phyloP scores from a whole-genome alignment of 1,140 invertebrate genomes.

The Drosophila lowei region DNA sequence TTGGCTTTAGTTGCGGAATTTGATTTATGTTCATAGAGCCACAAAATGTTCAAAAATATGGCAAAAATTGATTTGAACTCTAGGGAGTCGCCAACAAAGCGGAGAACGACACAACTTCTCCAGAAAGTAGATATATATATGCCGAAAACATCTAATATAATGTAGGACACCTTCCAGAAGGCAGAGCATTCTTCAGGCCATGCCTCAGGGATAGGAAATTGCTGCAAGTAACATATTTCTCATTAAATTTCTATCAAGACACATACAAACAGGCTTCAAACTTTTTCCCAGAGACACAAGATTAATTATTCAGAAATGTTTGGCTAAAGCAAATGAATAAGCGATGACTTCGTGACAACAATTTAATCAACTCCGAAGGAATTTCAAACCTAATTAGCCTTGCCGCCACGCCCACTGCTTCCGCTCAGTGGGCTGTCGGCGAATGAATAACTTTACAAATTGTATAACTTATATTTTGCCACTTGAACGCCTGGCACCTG shows the following conservation, averaged over 20 bases:
- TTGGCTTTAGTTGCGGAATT: not conserved
- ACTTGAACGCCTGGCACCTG: constrained; percentile 44
- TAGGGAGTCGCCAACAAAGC: too few species aligned
- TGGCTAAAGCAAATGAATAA: constrained; percentile 38
- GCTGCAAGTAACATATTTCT: not conserved
- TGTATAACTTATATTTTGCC: constrained; percentile 48
- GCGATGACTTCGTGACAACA: constrained; percentile 36
- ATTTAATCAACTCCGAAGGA: constrained; percentile 40
- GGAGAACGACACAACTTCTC: too few species aligned
- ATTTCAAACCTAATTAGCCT: constrained; percentile 34
- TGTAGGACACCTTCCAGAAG: too few species aligned
- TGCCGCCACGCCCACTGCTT: constrained; percentile 23
- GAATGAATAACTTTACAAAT: constrained; percentile 41
- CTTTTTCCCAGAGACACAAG: not conserved
- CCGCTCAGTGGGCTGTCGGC: constrained; percentile 21
- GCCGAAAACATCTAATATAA: too few species aligned
- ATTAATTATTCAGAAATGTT: constrained; percentile 45
- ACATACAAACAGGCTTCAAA: not conserved
- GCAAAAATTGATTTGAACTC: too few species aligned
- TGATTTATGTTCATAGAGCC: not conserved
- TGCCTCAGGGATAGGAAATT: too few species aligned
- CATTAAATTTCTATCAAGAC: constrained; percentile 28
- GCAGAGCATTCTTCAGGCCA: too few species aligned
- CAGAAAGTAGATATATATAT: too few species aligned
- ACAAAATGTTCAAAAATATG: too few species aligned